Evolutionary conservation across 1,140 invertebrate species (phyloP), one percentile per base, ranked within the genome.

Genomic region (Zaprionus kolodkinae): DNA sequence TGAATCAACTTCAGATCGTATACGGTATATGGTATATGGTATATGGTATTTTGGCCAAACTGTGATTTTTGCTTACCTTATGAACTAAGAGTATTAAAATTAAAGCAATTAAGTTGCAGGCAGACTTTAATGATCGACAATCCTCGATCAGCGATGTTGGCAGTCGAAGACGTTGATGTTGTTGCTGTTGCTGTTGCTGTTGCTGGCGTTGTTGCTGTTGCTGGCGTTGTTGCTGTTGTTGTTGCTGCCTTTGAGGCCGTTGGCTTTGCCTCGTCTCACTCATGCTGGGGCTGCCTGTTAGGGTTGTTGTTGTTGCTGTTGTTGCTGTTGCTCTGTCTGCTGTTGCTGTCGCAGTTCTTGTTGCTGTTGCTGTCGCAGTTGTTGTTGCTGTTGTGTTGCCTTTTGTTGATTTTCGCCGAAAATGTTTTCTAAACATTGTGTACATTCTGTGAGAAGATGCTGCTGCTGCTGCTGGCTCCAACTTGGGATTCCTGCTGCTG

Each of bases 371-470:
- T 59, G 55, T 21, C 62, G 55, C 25, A 66, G 38, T 27, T 72
- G 59, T 27, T 72, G 59, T 27, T 65, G 73, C 21, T 73, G 50
- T 3, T 60, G 76, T 57, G 17, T 45, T 75, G 61, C 38, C 57
- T 70, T 63, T 65, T 73, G 84, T 76, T 81, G 81, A 84, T 92
- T 92, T 92, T 91, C 91, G 86, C 63, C 91, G 85, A 87, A 92
- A 92, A 85, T 92, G 91, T 90, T 92, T 92, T 71, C 91, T 91
- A 89, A 92, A 92, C 91, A 92, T 92, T 92, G 81, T 92, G 85
- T 75, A 84, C 85, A 92, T 91, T 91, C 78, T 90, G 82, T 75
- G 72, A 59, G 75, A 67, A 50, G 55, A 73, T 6, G 33, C 10
- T 35, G 33, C 33, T 30, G 27, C 27, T 30, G 27, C 27, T 76